Percentiles rank a stretch among this genome's conserved stretches.
phyloP scores from a whole-genome alignment of 2,888 invertebrate species.

The Muschampia plurimacula region DNA sequence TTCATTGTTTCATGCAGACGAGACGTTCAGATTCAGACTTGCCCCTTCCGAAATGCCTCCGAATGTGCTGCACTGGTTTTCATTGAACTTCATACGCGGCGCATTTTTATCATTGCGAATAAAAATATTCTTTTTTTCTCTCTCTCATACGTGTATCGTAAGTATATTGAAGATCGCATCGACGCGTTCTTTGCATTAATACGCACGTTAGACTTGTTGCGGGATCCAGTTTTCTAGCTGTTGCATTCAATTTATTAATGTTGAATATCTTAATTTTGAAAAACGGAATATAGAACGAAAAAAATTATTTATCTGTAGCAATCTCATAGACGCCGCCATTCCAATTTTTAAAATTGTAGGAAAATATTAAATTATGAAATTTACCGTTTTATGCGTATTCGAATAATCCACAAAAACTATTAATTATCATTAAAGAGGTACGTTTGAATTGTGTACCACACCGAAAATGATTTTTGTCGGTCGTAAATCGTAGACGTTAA shows the following conservation, averaged over 20 bases:
- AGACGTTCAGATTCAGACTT: conserved; percentile 55
- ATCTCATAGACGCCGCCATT: too few species aligned
- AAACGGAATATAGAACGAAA: neutral
- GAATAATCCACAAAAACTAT: too few species aligned
- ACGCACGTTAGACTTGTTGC: conserved; percentile 17
- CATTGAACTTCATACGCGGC: conserved; percentile 69
- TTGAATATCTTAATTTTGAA: neutral
- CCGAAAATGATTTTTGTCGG: neutral
- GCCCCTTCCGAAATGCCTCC: conserved; percentile 66
- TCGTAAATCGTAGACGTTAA: neutral
- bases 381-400: neutral
- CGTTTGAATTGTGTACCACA: neutral
- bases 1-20: conserved; percentile 73
- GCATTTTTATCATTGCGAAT: conserved; percentile 25
- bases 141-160: conserved; percentile 17
- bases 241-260: conserved; percentile 11
- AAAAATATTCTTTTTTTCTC: conserved; percentile 18
- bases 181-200: conserved; percentile 9
- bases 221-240: conserved; percentile 19
- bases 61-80: conserved; percentile 73
- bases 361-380: neutral
- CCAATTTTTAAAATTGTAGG: too few species aligned
- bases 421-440: too few species aligned
- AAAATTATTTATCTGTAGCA: too few species aligned
- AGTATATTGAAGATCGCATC: conserved; percentile 21